These are phyloP conservation scores for Myxocyprinus asiaticus DNA, from an alignment of 2,113 vertebrate genomes.

Conservation along the genomic window DNA sequence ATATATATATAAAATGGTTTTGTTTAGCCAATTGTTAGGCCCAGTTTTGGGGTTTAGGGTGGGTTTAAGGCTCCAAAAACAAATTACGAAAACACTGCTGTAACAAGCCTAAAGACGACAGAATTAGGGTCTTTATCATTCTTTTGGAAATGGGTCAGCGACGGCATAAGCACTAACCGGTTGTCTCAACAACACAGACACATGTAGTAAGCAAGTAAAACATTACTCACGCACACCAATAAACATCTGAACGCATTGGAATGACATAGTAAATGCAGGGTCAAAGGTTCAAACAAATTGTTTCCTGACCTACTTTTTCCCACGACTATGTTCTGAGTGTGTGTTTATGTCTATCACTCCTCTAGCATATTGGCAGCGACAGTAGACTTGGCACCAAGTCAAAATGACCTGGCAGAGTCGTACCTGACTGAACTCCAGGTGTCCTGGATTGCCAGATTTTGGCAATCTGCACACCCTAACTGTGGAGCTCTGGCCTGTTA, in stretches of 20 bases:
- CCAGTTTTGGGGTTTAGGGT: too few relatives aligned
- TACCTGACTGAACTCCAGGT: slow-evolving; percentile 29
- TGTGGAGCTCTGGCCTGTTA: not conserved
- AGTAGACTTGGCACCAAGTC: slow-evolving; percentile 31
- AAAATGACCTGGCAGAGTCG: slow-evolving; percentile 11
- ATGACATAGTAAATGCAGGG: slow-evolving; percentile 6
- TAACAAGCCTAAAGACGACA: too few relatives aligned
- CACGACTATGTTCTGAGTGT: slow-evolving; percentile 3
- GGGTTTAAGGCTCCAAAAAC: too few relatives aligned
- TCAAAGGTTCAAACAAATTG: slow-evolving; percentile 33
- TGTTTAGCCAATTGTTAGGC: too few relatives aligned
- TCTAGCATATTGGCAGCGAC: slow-evolving; percentile 21
- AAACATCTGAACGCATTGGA: slow-evolving; percentile 14
- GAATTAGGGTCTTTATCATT: too few relatives aligned
- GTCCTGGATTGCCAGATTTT: slow-evolving; percentile 22
- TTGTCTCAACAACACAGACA: slow-evolving; percentile 1
- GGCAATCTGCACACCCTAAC: slow-evolving; percentile 16
- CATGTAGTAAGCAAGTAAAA: slow-evolving; percentile 22
- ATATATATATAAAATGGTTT: too few relatives aligned
- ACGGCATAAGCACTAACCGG: not conserved
- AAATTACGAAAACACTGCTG: too few relatives aligned
- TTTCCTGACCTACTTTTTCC: slow-evolving; percentile 36
- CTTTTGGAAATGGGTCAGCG: too few relatives aligned
- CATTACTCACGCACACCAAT: slow-evolving; percentile 28
- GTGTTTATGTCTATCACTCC: slow-evolving; percentile 2